Base-by-base conservation (phyloP, 2,888 invertebrate genomes). In the Tetranychus piercei region DNA sequence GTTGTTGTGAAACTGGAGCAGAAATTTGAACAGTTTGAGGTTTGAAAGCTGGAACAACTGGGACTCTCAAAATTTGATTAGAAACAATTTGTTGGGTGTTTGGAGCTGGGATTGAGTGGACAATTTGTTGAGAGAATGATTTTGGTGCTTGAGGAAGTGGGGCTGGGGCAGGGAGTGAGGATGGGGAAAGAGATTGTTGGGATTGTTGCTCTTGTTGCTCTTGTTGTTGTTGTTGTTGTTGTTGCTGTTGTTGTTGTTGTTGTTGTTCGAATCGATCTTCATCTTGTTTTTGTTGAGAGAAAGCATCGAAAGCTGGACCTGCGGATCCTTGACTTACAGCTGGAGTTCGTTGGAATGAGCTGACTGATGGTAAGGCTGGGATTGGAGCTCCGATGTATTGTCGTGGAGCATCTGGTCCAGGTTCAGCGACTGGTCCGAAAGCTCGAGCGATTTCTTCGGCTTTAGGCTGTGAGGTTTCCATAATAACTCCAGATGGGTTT, bases 361-460 rank as follows among this genome's bases (percentile, higher is more conserved):
- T 67, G 11, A 67, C 67, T 67, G 67, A 67, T 6, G 69, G 69
- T 15, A 69, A 23, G 11, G 69, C 22, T 5, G 34, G 22, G 9
- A 69, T 69, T 69, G 69, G 69, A 69, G 34, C 69, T 11, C 22
- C 69, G 20, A 69, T 55, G 9, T 55, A 55, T 55, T 55, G 3
- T 55, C 55, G 8, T 15, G 55, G 55, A 6, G 55, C 55, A 55
- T 55, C 55, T 55, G 55, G 55, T 55, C 55, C 55, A 55, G 55
- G 55, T 55, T 55, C 55, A 15, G 55, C 55, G 15, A 55, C 55
- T n/a, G 75, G 73, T 22, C 75, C 75, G 67, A 43, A 73, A 22
- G 34, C 44, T 9, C 45, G 73, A 20, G 75, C 75, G 5, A 75
- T 75, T 18, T 75, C 75, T 67, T 73, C 73, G 1, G 75, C 75